Evolutionary conservation across 2,888 invertebrate genomes (phyloP).

Genomic region (Tipula vernalis): DNA sequence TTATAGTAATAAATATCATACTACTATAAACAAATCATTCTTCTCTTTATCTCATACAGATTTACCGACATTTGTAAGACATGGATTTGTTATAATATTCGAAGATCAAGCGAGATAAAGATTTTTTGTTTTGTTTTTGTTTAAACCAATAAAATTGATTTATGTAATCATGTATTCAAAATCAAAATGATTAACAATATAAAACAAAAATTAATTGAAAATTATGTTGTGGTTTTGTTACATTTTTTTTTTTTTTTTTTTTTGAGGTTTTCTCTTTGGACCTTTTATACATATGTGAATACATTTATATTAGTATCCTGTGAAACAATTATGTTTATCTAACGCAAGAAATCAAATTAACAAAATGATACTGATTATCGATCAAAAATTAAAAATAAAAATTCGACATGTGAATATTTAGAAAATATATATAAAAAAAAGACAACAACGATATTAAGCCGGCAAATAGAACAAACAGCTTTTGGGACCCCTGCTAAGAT

Average conservation of each 20-base stretch:
- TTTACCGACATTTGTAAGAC: constrained; percentile 4
- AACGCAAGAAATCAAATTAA: background rate
- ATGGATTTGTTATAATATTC: background rate
- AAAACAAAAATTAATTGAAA: constrained; percentile 4
- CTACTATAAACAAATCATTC: constrained; percentile 4
- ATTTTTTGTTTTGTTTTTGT: background rate
- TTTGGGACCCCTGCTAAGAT: background rate
- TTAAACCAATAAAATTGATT: constrained; percentile 4
- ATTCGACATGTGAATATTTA: background rate
- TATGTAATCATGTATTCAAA: constrained; percentile 4
- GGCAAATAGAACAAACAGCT: background rate
- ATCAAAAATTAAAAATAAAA: background rate
- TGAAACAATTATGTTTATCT: constrained; percentile 4
- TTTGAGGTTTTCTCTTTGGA: background rate
- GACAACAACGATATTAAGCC: background rate
- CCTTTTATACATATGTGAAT: background rate
- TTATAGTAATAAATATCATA: background rate
- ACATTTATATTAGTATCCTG: background rate
- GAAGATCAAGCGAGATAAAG: background rate
- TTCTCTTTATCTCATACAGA: background rate
- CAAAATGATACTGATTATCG: background rate
- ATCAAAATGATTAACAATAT: constrained; percentile 4
- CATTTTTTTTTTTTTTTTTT: background rate
- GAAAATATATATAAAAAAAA: background rate
- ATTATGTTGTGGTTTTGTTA: constrained; percentile 4